These are phyloP conservation scores for Chironomus tepperi DNA, from an alignment of 1,140 invertebrate genomes.

Conservation along the genomic window DNA sequence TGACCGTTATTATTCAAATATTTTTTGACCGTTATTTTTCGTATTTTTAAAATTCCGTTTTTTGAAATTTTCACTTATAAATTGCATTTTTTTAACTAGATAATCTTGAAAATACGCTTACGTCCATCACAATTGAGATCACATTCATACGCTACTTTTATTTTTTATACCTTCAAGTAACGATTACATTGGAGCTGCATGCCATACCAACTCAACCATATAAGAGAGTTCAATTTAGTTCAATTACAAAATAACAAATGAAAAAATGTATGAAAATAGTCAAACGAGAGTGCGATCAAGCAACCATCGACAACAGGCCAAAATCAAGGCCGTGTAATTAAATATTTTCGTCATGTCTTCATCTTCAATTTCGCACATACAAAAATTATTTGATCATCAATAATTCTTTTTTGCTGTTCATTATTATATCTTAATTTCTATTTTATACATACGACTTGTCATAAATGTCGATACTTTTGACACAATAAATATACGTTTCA, in stretches of 20 bases:
- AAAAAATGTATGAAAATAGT: slow-evolving; percentile 3
- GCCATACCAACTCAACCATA: slow-evolving; percentile 1
- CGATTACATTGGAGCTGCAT: neutral
- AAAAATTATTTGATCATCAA: neutral
- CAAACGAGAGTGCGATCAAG: neutral
- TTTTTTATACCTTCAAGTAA: neutral
- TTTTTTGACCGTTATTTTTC: no score
- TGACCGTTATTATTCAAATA: no score
- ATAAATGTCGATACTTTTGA: neutral
- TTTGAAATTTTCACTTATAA: no score
- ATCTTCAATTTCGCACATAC: neutral
- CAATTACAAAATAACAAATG: neutral
- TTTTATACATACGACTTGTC: neutral
- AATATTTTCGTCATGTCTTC: slow-evolving; percentile 6
- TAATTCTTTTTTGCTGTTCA: no score
- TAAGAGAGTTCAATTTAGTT: slow-evolving; percentile 14
- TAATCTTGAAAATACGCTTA: no score
- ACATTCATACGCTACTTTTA: no score
- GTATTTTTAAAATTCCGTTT: no score
- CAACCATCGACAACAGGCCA: neutral
- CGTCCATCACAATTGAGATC: no score
- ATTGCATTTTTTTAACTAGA: no score
- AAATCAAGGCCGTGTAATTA: neutral
- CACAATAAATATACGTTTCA: slow-evolving; percentile 1
- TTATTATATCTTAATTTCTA: no score